phyloP scores from a whole-genome alignment of 1,140 invertebrate genomes.

The Microplitis mediator region DNA sequence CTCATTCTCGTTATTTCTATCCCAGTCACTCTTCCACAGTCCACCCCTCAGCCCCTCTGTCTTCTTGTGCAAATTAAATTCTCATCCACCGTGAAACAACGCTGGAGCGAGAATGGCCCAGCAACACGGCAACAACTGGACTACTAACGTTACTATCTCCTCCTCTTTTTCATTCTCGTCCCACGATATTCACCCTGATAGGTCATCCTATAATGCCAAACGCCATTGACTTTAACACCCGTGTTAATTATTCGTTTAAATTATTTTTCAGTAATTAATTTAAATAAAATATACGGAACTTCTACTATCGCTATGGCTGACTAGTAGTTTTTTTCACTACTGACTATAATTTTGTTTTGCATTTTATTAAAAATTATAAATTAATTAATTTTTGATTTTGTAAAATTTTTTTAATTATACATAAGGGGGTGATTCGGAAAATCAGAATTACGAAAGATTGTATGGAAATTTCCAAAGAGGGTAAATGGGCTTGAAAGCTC shows the following conservation, averaged over 20 bases:
- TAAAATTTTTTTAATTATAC: too few relatives aligned
- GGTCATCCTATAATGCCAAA: neutral
- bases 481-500: too few relatives aligned
- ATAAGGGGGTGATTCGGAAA: too few relatives aligned
- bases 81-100: slow-evolving; percentile 62
- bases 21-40: neutral
- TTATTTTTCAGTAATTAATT: neutral
- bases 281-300: neutral
- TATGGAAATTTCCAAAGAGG: too few relatives aligned
- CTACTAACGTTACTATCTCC: neutral
- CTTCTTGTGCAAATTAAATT: slow-evolving; percentile 59
- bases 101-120: slow-evolving; percentile 28
- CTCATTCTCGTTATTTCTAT: slow-evolving; percentile 11
- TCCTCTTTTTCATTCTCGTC: neutral
- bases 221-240: neutral
- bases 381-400: too few relatives aligned
- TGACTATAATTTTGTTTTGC: too few relatives aligned
- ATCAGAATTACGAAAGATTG: too few relatives aligned
- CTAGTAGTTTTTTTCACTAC: too few relatives aligned
- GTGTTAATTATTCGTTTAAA: neutral
- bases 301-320: too few relatives aligned
- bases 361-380: too few relatives aligned
- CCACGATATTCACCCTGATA: neutral
- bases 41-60: slow-evolving; percentile 27
- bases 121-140: slow-evolving; percentile 7